A percentile compares a stretch with the other conserved stretches of the same genome.
phyloP scores from a whole-genome alignment of 2,797 vertebrate genomes.

The Lemur catta region DNA sequence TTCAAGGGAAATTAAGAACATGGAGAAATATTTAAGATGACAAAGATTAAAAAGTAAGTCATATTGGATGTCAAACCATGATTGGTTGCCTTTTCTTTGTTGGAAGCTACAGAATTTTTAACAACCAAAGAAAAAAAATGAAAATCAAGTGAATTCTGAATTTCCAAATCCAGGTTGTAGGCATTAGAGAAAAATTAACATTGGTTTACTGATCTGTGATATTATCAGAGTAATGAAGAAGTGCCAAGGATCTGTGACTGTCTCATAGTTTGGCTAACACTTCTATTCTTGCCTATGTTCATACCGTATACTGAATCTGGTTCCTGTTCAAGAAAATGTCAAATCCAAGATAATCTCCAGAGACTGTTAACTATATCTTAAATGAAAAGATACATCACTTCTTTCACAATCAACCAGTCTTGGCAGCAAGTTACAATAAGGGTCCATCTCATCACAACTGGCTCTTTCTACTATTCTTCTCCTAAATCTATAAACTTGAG shows the following conservation, averaged over 20 bases:
- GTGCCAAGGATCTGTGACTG: no score
- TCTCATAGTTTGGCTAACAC: not conserved
- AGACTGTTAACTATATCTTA: not conserved
- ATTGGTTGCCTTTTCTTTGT: not conserved
- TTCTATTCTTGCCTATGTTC: not conserved
- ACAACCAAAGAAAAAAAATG: not conserved
- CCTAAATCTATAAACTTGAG: not conserved
- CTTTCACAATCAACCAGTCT: not conserved
- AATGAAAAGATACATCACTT: not conserved
- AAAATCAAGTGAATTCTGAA: not conserved
- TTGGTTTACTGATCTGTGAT: not conserved
- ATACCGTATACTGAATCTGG: not conserved
- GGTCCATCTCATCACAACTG: not conserved
- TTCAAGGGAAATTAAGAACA: conserved; percentile 5
- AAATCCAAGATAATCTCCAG: conserved; percentile 20
- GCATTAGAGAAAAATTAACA: not conserved
- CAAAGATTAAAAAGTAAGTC: not conserved
- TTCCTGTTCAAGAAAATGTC: not conserved
- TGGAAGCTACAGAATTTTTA: not conserved
- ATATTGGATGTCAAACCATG: not conserved
- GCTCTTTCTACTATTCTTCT: not conserved
- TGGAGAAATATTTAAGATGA: not conserved
- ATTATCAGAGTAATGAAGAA: not conserved
- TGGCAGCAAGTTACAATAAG: not conserved
- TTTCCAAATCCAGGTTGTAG: not conserved